phyloP scores from a whole-genome alignment of 37 sponge, comb jelly and placozoan genomes.

The Spongilla lacustris region DNA sequence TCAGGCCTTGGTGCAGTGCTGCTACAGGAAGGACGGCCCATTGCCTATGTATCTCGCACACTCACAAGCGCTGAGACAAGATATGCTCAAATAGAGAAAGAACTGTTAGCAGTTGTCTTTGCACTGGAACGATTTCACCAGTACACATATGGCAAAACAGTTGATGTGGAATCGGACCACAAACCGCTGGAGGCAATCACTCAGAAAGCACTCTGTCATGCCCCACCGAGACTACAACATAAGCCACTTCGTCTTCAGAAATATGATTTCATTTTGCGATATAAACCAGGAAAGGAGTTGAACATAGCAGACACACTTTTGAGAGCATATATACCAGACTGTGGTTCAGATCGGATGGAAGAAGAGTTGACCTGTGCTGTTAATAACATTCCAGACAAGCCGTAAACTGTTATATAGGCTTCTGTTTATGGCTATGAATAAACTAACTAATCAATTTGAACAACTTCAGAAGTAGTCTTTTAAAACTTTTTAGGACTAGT shows the following conservation, averaged over 20 bases:
- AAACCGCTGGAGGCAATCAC: constrained; percentile 27
- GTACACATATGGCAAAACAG: constrained; percentile 39
- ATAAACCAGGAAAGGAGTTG: constrained; percentile 4
- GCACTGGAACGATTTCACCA: constrained; percentile 42
- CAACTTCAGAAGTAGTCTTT: too few species aligned
- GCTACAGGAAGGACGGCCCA: constrained; percentile 15
- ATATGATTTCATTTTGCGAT: constrained; percentile 7
- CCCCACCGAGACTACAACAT: constrained; percentile 29
- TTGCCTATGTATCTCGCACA: constrained; percentile 32
- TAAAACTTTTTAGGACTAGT: too few species aligned
- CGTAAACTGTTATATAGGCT: too few species aligned
- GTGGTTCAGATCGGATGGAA: neutral
- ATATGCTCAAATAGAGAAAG: constrained; percentile 31
- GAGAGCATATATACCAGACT: too few species aligned
- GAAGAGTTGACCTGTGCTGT: neutral
- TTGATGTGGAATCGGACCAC: constrained; percentile 50
- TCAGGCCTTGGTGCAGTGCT: too few species aligned
- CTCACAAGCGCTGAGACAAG: too few species aligned
- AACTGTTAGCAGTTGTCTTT: constrained; percentile 15
- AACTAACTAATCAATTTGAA: too few species aligned
- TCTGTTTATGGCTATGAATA: too few species aligned
- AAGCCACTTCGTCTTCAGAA: constrained; percentile 26
- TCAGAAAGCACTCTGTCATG: constrained; percentile 16
- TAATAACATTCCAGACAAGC: too few species aligned
- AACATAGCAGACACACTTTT: constrained; percentile 20